phyloP scores from a whole-genome alignment of 2,888 invertebrate genomes.

The Ectemnius lituratus region DNA sequence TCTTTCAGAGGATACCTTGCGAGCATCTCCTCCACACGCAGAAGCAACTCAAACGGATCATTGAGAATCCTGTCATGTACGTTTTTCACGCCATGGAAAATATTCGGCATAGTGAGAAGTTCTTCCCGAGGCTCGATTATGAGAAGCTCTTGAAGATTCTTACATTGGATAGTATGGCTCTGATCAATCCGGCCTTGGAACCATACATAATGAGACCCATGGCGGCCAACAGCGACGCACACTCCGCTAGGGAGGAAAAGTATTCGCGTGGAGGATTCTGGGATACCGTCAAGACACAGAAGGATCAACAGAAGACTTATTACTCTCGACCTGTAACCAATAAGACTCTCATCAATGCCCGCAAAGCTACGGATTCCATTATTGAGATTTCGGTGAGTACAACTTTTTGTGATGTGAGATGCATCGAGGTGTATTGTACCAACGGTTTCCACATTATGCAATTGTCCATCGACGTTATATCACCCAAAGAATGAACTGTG shows the following conservation, averaged over 20 bases:
- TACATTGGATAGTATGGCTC: conserved; percentile 78
- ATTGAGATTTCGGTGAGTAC: conserved; percentile 71
- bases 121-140: conserved; percentile 83
- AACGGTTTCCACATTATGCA: background rate
- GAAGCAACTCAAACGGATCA: conserved; percentile 83
- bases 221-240: background rate
- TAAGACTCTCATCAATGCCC: conserved; percentile 64
- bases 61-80: conserved; percentile 86
- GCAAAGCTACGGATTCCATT: conserved; percentile 67
- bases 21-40: conserved; percentile 83
- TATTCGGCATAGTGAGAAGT: conserved; percentile 82
- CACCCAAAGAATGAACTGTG: background rate
- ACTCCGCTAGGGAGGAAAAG: conserved; percentile 1
- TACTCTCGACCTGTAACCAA: conserved; percentile 44
- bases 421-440: no score
- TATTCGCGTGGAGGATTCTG: conserved; percentile 57
- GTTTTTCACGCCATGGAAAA: conserved; percentile 85
- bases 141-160: conserved; percentile 81
- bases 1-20: conserved; percentile 85
- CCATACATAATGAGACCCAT: conserved; percentile 1
- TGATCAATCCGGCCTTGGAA: conserved; percentile 63
- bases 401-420: background rate
- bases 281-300: conserved; percentile 50
- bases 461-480: background rate
- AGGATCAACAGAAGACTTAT: conserved; percentile 9